These are phyloP conservation scores for Steinernema carpocapsae DNA, from an alignment of 2,888 invertebrate species.

Conservation along the genomic window DNA sequence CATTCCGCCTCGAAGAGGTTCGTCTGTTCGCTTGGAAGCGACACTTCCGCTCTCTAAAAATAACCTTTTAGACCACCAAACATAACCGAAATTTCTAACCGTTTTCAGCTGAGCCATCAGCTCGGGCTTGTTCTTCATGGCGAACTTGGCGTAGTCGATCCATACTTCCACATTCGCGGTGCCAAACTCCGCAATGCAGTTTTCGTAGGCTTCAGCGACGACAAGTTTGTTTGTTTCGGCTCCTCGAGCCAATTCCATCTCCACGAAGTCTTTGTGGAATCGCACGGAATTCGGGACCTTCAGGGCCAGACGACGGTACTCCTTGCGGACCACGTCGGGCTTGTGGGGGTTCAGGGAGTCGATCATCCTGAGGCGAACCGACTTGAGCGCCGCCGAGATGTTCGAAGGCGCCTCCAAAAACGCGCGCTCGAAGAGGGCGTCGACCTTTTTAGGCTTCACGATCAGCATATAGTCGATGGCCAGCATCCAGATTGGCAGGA, in stretches of 20 bases:
- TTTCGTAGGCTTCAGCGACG: background rate
- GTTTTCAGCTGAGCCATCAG: conserved; percentile 9
- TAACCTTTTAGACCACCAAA: background rate
- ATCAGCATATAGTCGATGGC: background rate
- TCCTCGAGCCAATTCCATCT: background rate
- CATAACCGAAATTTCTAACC: background rate
- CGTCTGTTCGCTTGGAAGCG: background rate
- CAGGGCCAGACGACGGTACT: background rate
- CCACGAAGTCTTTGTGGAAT: conserved; percentile 3
- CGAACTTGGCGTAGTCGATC: conserved; percentile 9
- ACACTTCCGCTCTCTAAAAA: background rate
- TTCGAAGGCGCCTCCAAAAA: background rate
- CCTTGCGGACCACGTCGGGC: conserved; percentile 11
- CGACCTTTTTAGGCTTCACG: background rate
- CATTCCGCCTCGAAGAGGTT: background rate
- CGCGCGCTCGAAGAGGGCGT: conserved; percentile 5
- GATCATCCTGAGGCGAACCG: background rate
- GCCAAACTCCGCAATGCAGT: background rate
- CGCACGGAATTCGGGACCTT: background rate
- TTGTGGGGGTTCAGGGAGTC: background rate
- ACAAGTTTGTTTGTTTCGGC: background rate
- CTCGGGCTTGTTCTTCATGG: conserved; percentile 11
- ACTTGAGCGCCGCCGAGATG: background rate
- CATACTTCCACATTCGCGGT: background rate
- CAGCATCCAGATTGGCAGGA: background rate